A percentile compares a stretch with the other conserved stretches of the same genome.
Conservation (phyloP, 2,113 vertebrate genomes). For the Grantiella picta region DNA sequence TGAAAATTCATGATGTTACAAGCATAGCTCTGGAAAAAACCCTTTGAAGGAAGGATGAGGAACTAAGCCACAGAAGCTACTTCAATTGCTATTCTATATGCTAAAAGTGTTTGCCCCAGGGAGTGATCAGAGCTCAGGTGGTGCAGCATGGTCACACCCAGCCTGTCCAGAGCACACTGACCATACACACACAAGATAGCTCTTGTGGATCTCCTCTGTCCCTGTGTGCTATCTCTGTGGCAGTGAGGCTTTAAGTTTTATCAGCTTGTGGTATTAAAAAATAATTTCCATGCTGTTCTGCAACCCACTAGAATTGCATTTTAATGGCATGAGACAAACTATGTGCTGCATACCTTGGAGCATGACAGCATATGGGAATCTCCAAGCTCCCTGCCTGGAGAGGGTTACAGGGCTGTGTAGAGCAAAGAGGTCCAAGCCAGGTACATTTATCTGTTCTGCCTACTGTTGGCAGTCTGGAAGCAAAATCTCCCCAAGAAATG, state of each 20-base stretch:
- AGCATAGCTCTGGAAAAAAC: neutral
- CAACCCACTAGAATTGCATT: neutral
- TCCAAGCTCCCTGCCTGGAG: neutral
- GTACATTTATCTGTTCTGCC: neutral
- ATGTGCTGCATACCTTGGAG: accelerated
- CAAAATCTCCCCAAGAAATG: neutral
- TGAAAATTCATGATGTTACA: neutral
- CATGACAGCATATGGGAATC: neutral
- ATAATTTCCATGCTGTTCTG: neutral
- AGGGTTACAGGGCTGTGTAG: neutral
- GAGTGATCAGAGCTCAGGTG: neutral
- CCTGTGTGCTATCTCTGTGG: neutral
- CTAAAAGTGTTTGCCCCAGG: neutral
- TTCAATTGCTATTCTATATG: neutral
- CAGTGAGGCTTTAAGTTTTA: neutral
- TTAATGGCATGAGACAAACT: neutral
- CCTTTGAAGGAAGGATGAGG: neutral
- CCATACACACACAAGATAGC: neutral
- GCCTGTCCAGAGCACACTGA: neutral
- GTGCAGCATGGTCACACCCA: neutral
- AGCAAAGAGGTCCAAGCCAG: neutral
- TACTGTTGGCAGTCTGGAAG: neutral
- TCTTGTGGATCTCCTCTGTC: neutral
- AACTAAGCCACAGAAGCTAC: neutral
- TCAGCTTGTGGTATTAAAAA: neutral